Base-by-base conservation (phyloP, 2,797 vertebrate species). In the Apogon talboti region DNA sequence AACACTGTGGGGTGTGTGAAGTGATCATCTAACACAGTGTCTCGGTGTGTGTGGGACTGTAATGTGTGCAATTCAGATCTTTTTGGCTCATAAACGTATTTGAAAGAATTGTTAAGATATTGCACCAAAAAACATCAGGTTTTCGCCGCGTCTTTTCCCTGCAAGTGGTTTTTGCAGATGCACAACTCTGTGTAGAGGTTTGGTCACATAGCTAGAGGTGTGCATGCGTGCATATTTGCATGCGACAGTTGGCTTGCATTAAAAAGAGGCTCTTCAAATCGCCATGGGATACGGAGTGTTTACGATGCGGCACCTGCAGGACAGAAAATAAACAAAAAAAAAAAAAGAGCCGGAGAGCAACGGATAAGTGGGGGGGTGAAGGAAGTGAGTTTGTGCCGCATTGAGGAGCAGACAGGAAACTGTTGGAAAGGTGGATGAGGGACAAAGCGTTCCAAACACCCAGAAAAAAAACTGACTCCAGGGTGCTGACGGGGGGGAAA, bases 231-330 rank as follows among this genome's bases (percentile, higher is more conserved):
- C 3, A 0, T 45, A 52, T 79, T 57, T 74, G 15, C 49, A 44
- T 58, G 69, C 47, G 78, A 78, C 74, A 79, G 82, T 81, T 82
- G 69, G 64, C 66, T 78, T 35, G 55, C 77, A 69, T 77, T 81
- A 76, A 71, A 81, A 71, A 61, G 59, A 73, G 48, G 43, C 65
- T 71, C 57, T 56, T 64, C n/a, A 45, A 55, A 65, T 82, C 45
- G 43, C 76, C 47, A 3, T 40, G 54, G 78, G 81, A 66, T 70
- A 58, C 13, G 8, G 41, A n/a, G 61, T 72, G 75, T 84, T 87
- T 82, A 42, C 7, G 35, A 79, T 46, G 48, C 74, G 52, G 52
- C 52, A 41, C 57, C 68, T 24, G 30, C 66, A 65, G 68, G 67
- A 76, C 40, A 44, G 66, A 51, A 70, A 84, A 76, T 66, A 67